Evolutionary conservation across 2,797 vertebrate species (phyloP), one percentile per base, ranked within the genome.

Genomic region (Zalophus californianus): DNA sequence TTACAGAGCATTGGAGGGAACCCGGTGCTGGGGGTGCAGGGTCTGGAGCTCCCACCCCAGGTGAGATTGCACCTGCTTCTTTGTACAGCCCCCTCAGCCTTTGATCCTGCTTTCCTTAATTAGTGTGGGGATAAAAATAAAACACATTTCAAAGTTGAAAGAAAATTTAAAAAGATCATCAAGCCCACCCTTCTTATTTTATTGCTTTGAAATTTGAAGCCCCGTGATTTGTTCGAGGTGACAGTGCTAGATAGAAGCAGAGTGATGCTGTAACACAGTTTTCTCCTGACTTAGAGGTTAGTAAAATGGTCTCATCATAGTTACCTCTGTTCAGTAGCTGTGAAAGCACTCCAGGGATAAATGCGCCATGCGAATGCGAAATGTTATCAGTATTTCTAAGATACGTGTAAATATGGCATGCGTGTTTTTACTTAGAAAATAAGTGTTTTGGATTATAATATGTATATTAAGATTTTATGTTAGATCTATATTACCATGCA

Each of bases 371-470:
- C 32, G n/a, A 78, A 68, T 12, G 35, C 48, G 48, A 56, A 75
- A 1, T 50, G 15, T 50, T 93, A 20, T 35, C 54, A 5, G 2
- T 60, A 23, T 90, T 27, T 80, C 70, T 56, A 94, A 54, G n/a
- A 48, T 0, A 23, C 21, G 2, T 21, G 21, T 73, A 66, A 85
- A 64, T 52, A 35, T 13, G 35, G 12, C 20, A 32, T 52, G 62
- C 1, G 2, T 94, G 23, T 41, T 96, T 93, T 90, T 85, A 54
- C 8, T 35, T 52, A 62, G 20, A 91, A 25, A 88, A 52, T 66
- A 23, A 48, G 16, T 75, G 68, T 93, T 95, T 62, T 68, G 73
- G 41, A 23, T 90, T 97, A 62, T 79, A 86, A 83, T 35, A 90
- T 50, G 29, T 62, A 73, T 72, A n/a, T 27, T 56, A 70, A 41